Conservation (phyloP, 1,140 invertebrate genomes). For the Araneus ventricosus region DNA sequence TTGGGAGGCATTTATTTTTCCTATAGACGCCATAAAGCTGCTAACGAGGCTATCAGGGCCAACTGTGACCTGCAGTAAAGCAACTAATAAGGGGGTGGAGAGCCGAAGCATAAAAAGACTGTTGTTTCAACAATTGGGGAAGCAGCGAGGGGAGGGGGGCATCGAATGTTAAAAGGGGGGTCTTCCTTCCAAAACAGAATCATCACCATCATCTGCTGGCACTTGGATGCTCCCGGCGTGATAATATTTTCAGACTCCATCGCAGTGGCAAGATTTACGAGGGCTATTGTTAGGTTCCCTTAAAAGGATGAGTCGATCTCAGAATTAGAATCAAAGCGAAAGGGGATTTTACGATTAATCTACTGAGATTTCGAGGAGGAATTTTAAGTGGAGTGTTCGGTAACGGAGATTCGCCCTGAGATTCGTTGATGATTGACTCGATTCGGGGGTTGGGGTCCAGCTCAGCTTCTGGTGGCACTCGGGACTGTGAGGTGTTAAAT, state of each 20-base stretch:
- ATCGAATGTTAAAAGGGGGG: conserved; percentile 26
- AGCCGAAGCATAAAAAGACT: conserved; percentile 69
- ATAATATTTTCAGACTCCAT: conserved; percentile 66
- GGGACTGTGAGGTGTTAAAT: not conserved
- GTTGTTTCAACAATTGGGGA: conserved; percentile 72
- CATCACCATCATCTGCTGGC: conserved; percentile 69
- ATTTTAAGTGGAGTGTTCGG: not conserved
- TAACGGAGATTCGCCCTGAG: not conserved
- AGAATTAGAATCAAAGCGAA: conserved; percentile 54
- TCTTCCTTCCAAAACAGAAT: conserved; percentile 61
- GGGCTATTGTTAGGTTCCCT: conserved; percentile 22
- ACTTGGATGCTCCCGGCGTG: conserved; percentile 32
- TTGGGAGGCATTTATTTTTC: conserved; percentile 69
- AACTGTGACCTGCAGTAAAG: conserved; percentile 73
- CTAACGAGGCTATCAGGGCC: conserved; percentile 73
- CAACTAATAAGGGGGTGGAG: conserved; percentile 73
- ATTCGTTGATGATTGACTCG: conserved; percentile 15
- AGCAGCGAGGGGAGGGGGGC: not conserved
- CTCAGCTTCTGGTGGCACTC: not conserved
- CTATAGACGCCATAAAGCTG: conserved; percentile 74
- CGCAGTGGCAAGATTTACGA: conserved; percentile 60
- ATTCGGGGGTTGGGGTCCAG: not conserved
- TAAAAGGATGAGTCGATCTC: conserved; percentile 22
- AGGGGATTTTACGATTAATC: conserved; percentile 45
- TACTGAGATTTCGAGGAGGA: conserved; percentile 37